Evolutionary conservation across 2,113 vertebrate genomes (phyloP).

Genomic region (Syngnathus typhle): DNA sequence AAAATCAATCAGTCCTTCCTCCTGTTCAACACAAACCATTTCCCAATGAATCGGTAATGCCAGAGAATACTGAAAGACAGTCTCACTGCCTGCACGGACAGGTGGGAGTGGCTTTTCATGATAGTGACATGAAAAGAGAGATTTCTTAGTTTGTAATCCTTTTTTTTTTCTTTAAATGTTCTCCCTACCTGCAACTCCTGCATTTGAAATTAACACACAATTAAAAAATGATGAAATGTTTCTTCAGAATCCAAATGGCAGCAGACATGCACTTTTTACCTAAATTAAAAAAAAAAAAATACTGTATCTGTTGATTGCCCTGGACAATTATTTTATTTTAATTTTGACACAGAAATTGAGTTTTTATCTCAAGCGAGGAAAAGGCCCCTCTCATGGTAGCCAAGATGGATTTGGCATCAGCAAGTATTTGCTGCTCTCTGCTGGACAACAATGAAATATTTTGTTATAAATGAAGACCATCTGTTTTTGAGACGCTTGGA

Average conservation of each 20-base stretch:
- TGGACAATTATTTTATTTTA: neutral
- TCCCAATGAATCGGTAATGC: slow-evolving; percentile 34
- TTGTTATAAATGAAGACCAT: slow-evolving; percentile 19
- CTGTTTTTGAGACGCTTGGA: slow-evolving; percentile 20
- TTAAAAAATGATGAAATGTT: neutral
- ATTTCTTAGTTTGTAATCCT: slow-evolving; percentile 7
- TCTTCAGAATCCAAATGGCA: neutral
- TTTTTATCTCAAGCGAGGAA: neutral
- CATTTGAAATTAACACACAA: neutral
- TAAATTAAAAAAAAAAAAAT: neutral
- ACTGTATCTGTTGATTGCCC: neutral
- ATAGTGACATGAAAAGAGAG: slow-evolving; percentile 22
- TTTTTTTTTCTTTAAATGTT: neutral
- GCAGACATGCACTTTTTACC: neutral
- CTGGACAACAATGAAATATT: neutral
- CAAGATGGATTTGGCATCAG: neutral
- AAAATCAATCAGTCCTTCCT: slow-evolving; percentile 50
- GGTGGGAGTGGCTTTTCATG: slow-evolving; percentile 11
- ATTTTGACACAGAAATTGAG: neutral
- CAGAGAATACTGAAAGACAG: slow-evolving; percentile 33
- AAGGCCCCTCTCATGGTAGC: neutral
- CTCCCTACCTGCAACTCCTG: neutral
- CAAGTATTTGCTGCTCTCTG: slow-evolving; percentile 6
- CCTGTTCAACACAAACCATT: slow-evolving; percentile 39
- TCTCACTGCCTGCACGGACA: slow-evolving; percentile 16